phyloP scores from a whole-genome alignment of 2,888 invertebrate genomes.

The Adineta ricciae region DNA sequence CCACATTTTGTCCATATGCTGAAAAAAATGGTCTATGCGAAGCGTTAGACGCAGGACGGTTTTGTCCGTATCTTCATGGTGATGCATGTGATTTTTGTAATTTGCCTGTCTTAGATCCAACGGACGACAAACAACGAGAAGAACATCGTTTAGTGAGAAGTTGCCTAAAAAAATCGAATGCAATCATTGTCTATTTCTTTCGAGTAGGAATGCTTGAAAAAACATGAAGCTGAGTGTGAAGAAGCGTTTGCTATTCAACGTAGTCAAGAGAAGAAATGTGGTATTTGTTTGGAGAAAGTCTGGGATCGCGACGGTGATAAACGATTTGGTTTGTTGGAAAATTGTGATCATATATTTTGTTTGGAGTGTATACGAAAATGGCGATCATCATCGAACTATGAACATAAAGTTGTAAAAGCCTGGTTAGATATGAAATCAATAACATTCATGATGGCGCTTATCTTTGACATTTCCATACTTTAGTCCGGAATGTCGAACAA shows the following conservation, averaged over 20 bases:
- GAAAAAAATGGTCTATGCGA: slow-evolving; percentile 46
- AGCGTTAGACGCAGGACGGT: slow-evolving; percentile 40
- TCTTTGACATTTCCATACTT: not conserved
- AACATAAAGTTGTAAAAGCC: slow-evolving; percentile 33
- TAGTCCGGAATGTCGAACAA: slow-evolving; percentile 68
- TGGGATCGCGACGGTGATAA: slow-evolving; percentile 52
- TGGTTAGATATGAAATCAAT: not conserved
- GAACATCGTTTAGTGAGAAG: slow-evolving; percentile 40
- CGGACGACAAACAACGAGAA: slow-evolving; percentile 46
- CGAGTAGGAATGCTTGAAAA: slow-evolving; percentile 63
- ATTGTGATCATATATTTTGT: slow-evolving; percentile 75
- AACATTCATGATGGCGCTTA: too few species aligned
- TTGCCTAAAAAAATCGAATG: too few species aligned
- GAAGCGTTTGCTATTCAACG: slow-evolving; percentile 33
- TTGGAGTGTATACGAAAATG: slow-evolving; percentile 71
- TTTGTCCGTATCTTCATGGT: slow-evolving; percentile 62
- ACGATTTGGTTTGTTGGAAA: slow-evolving; percentile 73
- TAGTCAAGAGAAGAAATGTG: slow-evolving; percentile 69
- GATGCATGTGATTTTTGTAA: slow-evolving; percentile 68
- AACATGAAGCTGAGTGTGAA: slow-evolving; percentile 32
- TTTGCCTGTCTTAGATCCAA: slow-evolving; percentile 60
- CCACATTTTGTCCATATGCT: slow-evolving; percentile 40
- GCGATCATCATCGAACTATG: slow-evolving; percentile 51
- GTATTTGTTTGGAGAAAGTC: slow-evolving; percentile 69
- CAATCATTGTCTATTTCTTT: too few species aligned